Conservation (phyloP, 2,888 invertebrate species). For the Silvanus unidentatus region DNA sequence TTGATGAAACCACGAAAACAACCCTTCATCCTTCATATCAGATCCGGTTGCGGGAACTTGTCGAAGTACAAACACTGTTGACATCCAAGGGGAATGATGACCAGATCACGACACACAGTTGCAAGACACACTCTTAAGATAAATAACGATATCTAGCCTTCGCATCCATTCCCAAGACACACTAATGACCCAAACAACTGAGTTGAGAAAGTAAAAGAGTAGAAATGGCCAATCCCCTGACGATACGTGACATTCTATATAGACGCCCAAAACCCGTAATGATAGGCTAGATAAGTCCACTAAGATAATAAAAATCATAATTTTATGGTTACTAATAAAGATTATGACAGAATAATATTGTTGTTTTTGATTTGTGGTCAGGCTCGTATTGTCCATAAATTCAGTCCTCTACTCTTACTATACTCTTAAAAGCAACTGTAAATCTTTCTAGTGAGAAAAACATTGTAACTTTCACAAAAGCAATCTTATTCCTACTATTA, state of each 20-base stretch:
- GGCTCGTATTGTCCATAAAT: constrained; percentile 6
- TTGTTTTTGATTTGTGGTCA: constrained; percentile 13
- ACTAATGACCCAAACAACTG: constrained; percentile 45
- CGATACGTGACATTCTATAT: constrained; percentile 33
- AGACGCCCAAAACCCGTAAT: constrained; percentile 5
- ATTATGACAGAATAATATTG: constrained; percentile 7
- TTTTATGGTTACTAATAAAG: constrained; percentile 18
- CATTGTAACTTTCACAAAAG: too few relatives aligned
- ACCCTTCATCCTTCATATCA: constrained; percentile 43
- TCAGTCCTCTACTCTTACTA: too few relatives aligned
- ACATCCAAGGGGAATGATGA: constrained; percentile 35
- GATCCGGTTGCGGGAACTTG: constrained; percentile 41
- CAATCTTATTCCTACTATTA: too few relatives aligned
- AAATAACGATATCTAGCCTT: constrained; percentile 46
- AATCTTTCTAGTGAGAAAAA: background rate
- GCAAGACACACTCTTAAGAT: constrained; percentile 46
- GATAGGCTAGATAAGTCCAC: constrained; percentile 13
- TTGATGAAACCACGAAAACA: constrained; percentile 38
- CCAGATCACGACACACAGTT: constrained; percentile 35
- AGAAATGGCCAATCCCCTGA: constrained; percentile 30
- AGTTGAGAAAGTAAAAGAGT: background rate
- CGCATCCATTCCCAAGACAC: constrained; percentile 38
- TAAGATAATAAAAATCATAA: constrained; percentile 23
- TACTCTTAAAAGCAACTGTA: too few relatives aligned
- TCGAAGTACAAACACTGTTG: constrained; percentile 43